Evolutionary conservation across 2,888 invertebrate species (phyloP), one percentile per base, ranked within the genome.

Genomic region (Fragum fragum): DNA sequence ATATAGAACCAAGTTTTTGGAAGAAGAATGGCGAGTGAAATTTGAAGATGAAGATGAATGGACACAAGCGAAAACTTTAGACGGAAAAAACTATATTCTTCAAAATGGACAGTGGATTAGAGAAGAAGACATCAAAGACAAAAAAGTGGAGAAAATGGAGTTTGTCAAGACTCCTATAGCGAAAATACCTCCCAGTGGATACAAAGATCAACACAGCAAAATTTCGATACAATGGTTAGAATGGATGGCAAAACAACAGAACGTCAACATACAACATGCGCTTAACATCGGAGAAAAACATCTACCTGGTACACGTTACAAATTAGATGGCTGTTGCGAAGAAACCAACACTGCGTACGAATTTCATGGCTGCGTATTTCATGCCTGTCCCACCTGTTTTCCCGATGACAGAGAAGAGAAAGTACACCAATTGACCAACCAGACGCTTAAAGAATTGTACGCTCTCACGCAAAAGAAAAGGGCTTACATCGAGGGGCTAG

Each of bases 301-400:
- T n/a, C 2, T 82, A 9, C 71, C 74, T 0, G 74, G 75, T 0
- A 82, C 82, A 9, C 57, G 66, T 5, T 82, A 82, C 70, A 82
- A 78, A 36, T 53, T 75, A 36, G 78, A 78, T 32, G 82, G 82
- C 11, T 74, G 42, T 28, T 74, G 78, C 21, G 18, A 11, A 14
- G 66, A 61, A 29, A 81, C 81, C 21, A 74, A 78, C 42, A 78
- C 74, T 9, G 83, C 68, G 3, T 79, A 73, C 59, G 83, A 83
- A 36, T 83, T 29, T 36, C 76, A 76, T 32, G 79, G 83, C 14
- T 83, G 83, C n/a, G 47, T 83, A 1, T 84, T 73, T 68, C 84
- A 81, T 26, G 78, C 68, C 0, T 80, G 81, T 47, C 42, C 69
- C 23, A 26, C 1, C 6, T 82, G 78, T 63, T 84, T 69, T 53